A percentile compares a stretch with the other conserved stretches of the same genome.
Evolutionary conservation across 2,797 vertebrate species (phyloP).

Genomic region (Pelodytes ibericus): DNA sequence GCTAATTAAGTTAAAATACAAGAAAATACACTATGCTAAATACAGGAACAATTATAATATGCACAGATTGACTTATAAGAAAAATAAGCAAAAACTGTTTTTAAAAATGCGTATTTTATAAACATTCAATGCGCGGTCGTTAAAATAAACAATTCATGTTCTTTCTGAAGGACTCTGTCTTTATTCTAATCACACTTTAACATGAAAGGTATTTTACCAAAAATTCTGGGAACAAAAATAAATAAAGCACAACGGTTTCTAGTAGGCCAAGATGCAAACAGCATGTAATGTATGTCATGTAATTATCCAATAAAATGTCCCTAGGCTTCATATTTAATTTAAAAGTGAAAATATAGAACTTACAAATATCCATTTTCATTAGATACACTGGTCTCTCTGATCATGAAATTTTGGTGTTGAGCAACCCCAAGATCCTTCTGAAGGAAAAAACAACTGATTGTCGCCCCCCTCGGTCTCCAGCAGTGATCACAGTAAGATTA

Average conservation of each 20-base stretch:
- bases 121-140: constrained; percentile 34
- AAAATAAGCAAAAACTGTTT: constrained; percentile 34
- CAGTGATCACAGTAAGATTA: constrained; percentile 46
- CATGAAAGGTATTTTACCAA: constrained; percentile 32
- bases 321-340: constrained; percentile 48
- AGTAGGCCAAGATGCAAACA: constrained; percentile 43
- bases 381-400: constrained; percentile 43
- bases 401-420: constrained; percentile 34
- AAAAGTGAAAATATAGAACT: constrained; percentile 50
- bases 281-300: constrained; percentile 46
- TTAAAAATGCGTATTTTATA: constrained; percentile 28
- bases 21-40: constrained; percentile 40
- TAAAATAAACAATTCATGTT: constrained; percentile 40
- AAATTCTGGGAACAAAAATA: constrained; percentile 2
- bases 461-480: constrained; percentile 36
- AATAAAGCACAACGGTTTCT: constrained; percentile 37
- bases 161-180: constrained; percentile 39
- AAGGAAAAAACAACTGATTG: constrained; percentile 37
- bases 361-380: constrained; percentile 46
- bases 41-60: constrained; percentile 42
- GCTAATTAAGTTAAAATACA: constrained; percentile 53
- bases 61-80: constrained; percentile 21
- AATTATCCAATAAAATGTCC: constrained; percentile 54
- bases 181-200: constrained; percentile 34
- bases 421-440: constrained; percentile 38